Evolutionary conservation across 2,113 vertebrate species (phyloP).

Genomic region (Plotosus lineatus): DNA sequence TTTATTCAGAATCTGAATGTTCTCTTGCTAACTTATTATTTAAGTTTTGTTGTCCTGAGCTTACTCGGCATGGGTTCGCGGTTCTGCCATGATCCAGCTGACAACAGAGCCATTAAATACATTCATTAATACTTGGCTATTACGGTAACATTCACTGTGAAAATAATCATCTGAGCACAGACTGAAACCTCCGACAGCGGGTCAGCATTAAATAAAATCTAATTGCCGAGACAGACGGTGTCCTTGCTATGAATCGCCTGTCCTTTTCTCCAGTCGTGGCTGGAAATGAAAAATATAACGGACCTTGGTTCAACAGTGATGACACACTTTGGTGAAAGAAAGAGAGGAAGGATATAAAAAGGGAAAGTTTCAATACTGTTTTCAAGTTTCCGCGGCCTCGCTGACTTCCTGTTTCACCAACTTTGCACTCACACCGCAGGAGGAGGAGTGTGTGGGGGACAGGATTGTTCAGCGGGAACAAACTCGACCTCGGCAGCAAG

Average conservation of each 20-base stretch:
- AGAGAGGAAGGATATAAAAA: neutral
- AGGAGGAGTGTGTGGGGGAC: slow-evolving; percentile 16
- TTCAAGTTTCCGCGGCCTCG: neutral
- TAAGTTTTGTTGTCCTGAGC: too few species aligned
- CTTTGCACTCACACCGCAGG: neutral
- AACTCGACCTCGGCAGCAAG: neutral
- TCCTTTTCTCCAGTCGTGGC: neutral
- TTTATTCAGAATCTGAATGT: too few species aligned
- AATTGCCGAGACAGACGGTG: neutral
- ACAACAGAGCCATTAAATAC: neutral
- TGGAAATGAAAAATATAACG: slow-evolving; percentile 7
- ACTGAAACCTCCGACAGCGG: neutral
- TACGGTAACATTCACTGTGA: neutral
- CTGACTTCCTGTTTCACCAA: slow-evolving; percentile 3
- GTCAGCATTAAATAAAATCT: neutral
- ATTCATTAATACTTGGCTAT: neutral
- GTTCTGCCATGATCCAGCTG: too few species aligned
- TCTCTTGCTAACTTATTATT: too few species aligned
- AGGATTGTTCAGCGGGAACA: slow-evolving; percentile 11
- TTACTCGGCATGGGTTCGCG: too few species aligned
- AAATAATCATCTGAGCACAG: neutral
- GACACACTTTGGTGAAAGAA: neutral
- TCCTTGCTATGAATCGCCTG: slow-evolving; percentile 12
- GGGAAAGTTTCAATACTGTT: slow-evolving; percentile 19
- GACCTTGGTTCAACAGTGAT: slow-evolving; percentile 11